Evolutionary conservation across 1,140 invertebrate genomes (phyloP).

Genomic region (Antheraea mylitta): DNA sequence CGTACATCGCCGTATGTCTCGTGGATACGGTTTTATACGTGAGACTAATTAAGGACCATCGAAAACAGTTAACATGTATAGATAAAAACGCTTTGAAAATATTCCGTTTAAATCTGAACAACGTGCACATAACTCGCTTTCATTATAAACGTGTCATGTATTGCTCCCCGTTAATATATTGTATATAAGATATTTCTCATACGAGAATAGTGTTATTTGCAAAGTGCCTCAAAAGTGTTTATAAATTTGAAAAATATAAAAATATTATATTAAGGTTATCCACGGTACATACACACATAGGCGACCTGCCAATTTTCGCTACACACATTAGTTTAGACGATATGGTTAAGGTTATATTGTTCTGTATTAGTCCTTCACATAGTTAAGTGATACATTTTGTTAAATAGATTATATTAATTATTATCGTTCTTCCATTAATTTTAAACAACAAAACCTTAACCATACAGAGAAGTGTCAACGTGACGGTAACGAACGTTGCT

Average conservation of each 20-base stretch:
- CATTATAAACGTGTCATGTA: not conserved
- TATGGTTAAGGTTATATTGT: conserved; percentile 19
- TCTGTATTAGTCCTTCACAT: conserved; percentile 35
- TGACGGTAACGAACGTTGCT: not conserved
- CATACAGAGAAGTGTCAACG: conserved; percentile 21
- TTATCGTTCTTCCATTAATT: conserved; percentile 69
- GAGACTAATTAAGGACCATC: not conserved
- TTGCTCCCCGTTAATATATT: not conserved
- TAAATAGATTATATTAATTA: conserved; percentile 56
- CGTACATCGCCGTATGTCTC: too few relatives aligned
- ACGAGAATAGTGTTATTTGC: not conserved
- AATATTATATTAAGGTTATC: conserved; percentile 18
- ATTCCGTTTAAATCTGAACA: not conserved
- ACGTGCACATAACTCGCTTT: not conserved
- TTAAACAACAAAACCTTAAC: conserved; percentile 41
- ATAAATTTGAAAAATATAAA: not conserved
- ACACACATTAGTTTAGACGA: conserved; percentile 6
- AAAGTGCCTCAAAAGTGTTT: conserved; percentile 4
- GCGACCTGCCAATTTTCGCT: conserved; percentile 43
- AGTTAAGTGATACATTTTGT: conserved; percentile 41
- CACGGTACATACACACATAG: conserved; percentile 24
- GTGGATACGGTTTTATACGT: too few relatives aligned
- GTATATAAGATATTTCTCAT: conserved; percentile 3
- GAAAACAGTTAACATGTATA: not conserved
- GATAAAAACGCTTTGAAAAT: not conserved